A percentile compares a stretch with the other conserved stretches of the same genome.
phyloP scores from a whole-genome alignment of 2,797 vertebrate species.

The Gymnopithys bicolor region DNA sequence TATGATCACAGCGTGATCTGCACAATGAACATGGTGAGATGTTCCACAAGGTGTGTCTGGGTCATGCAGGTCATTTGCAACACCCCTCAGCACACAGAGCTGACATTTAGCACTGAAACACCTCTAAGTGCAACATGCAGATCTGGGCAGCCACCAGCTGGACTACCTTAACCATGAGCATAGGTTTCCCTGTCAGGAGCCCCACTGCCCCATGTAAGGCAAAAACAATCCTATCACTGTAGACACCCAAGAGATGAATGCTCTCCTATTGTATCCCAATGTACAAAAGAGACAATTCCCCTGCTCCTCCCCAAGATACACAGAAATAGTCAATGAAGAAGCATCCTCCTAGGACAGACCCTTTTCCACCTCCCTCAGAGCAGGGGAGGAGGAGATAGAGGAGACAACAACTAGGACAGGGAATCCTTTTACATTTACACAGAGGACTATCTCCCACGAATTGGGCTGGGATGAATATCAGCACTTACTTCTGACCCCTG shows the following conservation, averaged over 20 bases:
- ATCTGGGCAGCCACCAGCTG: not conserved
- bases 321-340: not conserved
- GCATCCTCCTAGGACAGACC: not conserved
- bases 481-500: not conserved
- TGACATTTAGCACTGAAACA: not conserved
- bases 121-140: not conserved
- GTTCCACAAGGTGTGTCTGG: rapidly evolving
- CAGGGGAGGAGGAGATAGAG: not conserved
- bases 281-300: not conserved
- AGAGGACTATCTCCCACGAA: not conserved
- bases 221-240: not conserved
- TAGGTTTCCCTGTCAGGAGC: not conserved
- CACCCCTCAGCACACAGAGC: not conserved
- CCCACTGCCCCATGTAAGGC: rapidly evolving
- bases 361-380: not conserved
- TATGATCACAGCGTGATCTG: not conserved
- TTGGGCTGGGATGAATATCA: not conserved
- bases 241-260: not conserved
- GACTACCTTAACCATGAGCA: not conserved
- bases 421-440: not conserved
- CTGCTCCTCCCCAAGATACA: not conserved
- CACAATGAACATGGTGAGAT: rapidly evolving
- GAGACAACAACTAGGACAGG: not conserved
- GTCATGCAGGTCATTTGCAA: not conserved
- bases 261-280: not conserved